phyloP scores from a whole-genome alignment of 2,797 vertebrate genomes.

The Pseudopleuronectes americanus region DNA sequence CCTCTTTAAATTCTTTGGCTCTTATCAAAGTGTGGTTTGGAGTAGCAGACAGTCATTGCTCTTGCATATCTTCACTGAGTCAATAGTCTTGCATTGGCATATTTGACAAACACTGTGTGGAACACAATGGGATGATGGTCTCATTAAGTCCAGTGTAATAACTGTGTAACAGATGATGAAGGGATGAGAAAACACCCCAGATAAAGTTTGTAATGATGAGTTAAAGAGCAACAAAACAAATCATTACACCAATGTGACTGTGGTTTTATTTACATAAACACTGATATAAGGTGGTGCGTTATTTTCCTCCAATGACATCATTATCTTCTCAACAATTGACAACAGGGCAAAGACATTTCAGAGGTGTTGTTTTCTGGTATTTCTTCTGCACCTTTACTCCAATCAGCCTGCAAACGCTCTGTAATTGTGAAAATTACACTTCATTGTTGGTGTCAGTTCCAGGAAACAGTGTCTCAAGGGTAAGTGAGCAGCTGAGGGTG shows the following conservation, averaged over 20 bases:
- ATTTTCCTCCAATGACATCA: neutral
- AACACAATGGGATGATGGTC: slow-evolving; percentile 49
- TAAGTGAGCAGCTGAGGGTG: slow-evolving; percentile 27
- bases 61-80: slow-evolving; percentile 37
- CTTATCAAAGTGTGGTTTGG: slow-evolving; percentile 40
- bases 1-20: slow-evolving; percentile 7
- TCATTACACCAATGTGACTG: neutral
- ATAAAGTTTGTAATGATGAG: slow-evolving; percentile 21
- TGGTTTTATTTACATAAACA: neutral
- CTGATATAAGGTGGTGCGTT: neutral
- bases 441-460: slow-evolving; percentile 36
- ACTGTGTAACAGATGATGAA: slow-evolving; percentile 26
- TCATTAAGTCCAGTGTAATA: slow-evolving; percentile 45
- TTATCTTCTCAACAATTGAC: slow-evolving; percentile 9
- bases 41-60: slow-evolving; percentile 23
- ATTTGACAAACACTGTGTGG: slow-evolving; percentile 63
- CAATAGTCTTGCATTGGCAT: slow-evolving; percentile 55
- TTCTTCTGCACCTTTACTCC: slow-evolving; percentile 23
- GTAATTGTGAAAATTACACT: slow-evolving; percentile 51
- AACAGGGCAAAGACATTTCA: slow-evolving; percentile 3
- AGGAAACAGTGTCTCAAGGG: slow-evolving; percentile 48
- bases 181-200: slow-evolving; percentile 16
- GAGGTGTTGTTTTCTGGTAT: slow-evolving; percentile 26
- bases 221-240: slow-evolving; percentile 22
- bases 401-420: slow-evolving; percentile 38